A percentile compares a stretch with the other conserved stretches of the same genome.
phyloP scores from a whole-genome alignment of 2,888 invertebrate species.

The Campoplex nolae region DNA sequence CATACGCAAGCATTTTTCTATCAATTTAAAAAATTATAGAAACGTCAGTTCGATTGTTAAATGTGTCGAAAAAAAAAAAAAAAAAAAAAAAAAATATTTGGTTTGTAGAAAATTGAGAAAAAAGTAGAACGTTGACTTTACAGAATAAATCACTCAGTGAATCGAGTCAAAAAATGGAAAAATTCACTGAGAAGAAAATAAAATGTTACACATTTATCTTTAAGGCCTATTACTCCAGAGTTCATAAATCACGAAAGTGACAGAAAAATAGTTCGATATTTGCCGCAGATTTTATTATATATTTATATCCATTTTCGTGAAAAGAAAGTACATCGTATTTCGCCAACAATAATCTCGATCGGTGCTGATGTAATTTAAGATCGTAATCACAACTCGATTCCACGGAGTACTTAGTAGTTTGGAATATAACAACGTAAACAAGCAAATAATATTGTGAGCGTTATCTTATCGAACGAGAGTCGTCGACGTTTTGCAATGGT shows the following conservation, averaged over 20 bases:
- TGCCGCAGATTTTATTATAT: no score
- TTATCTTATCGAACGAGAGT: conserved; percentile 57
- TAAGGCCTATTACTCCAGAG: no score
- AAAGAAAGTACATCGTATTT: conserved; percentile 25
- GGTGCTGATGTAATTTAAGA: conserved; percentile 14
- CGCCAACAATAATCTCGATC: conserved; percentile 4
- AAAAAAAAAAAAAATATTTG: background rate
- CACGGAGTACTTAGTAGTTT: conserved; percentile 1
- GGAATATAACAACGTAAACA: conserved; percentile 40
- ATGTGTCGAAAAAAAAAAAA: background rate
- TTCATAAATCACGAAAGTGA: no score
- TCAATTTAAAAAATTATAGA: background rate
- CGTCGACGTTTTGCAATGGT: background rate
- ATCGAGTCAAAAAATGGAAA: no score
- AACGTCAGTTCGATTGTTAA: background rate
- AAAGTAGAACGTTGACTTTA: no score
- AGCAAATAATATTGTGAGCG: conserved; percentile 36
- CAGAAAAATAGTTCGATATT: no score
- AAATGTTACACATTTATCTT: no score
- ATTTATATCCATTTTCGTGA: background rate
- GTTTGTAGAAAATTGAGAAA: background rate
- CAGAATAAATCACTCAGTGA: no score
- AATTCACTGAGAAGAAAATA: no score
- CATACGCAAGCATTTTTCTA: background rate
- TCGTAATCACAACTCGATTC: conserved; percentile 10